Evolutionary conservation across 64 coral and sea anemone species (phyloP).

Genomic region (Actinia equina): DNA sequence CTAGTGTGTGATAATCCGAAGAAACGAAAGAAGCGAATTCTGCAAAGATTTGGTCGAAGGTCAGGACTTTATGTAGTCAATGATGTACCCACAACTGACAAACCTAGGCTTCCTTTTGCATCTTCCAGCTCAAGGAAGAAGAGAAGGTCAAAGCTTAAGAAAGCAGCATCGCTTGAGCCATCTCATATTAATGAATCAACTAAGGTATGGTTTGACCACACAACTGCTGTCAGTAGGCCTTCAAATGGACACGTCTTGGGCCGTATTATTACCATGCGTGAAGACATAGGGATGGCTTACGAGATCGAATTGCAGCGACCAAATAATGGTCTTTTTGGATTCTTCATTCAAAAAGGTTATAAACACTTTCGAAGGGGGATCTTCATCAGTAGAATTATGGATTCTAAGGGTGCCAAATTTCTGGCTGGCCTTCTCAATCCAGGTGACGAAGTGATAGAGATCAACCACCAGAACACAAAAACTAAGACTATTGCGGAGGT

Average conservation of each 20-base stretch:
- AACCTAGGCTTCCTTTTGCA: conserved; percentile 52
- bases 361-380: conserved; percentile 61
- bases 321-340: conserved; percentile 71
- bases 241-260: conserved; percentile 76
- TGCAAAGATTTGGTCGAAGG: conserved; percentile 58
- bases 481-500: conserved; percentile 65
- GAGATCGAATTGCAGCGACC: conserved; percentile 80
- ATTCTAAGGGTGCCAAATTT: conserved; percentile 74
- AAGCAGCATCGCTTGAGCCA: conserved; percentile 40
- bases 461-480: conserved; percentile 63
- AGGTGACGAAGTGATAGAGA: conserved; percentile 86
- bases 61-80: conserved; percentile 93
- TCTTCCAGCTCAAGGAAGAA: conserved; percentile 50
- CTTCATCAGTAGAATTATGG: conserved; percentile 89
- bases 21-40: conserved; percentile 60
- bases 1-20: conserved; percentile 43
- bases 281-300: conserved; percentile 78
- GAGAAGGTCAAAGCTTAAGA: conserved; percentile 49
- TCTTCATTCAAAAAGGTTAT: conserved; percentile 93
- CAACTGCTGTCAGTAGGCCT: conserved; percentile 80
- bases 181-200: conserved; percentile 80
- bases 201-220: conserved; percentile 84
- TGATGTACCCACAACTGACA: conserved; percentile 70
- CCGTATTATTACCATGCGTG: conserved; percentile 59
- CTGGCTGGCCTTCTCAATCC: conserved; percentile 84